Conservation (phyloP, 2,888 invertebrate species). For the Drosophila subquinaria region DNA sequence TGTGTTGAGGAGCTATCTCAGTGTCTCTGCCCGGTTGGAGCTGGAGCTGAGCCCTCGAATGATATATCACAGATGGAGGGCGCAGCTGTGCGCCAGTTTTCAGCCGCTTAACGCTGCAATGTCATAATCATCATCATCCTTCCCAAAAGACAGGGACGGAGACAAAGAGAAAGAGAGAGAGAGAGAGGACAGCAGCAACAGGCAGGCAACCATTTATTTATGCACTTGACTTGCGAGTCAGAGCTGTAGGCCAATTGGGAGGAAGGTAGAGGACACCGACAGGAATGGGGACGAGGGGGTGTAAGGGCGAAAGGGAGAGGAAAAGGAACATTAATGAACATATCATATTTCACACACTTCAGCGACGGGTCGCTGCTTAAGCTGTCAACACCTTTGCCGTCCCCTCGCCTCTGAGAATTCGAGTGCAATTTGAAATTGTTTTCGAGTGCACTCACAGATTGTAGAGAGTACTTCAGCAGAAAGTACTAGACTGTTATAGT, state of each 20-base stretch:
- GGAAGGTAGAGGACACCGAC: constrained; percentile 1
- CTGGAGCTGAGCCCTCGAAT: constrained; percentile 28
- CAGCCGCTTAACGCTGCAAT: constrained; percentile 67
- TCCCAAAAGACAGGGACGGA: constrained; percentile 9
- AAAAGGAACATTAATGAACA: constrained; percentile 59
- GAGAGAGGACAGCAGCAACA: neutral
- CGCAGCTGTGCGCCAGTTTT: constrained; percentile 61
- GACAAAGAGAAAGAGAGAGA: too few relatives aligned
- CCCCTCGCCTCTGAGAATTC: constrained; percentile 22
- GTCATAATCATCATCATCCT: constrained; percentile 48
- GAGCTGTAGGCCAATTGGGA: constrained; percentile 30
- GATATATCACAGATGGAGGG: constrained; percentile 50
- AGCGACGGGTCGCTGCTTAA: constrained; percentile 47
- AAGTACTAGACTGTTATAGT: constrained; percentile 6
- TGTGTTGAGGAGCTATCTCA: constrained; percentile 13
- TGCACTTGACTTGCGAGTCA: constrained; percentile 70
- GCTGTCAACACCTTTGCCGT: constrained; percentile 50
- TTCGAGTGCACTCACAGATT: constrained; percentile 49
- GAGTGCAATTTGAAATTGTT: constrained; percentile 56
- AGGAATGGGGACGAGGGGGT: neutral
- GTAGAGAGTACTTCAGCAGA: constrained; percentile 4
- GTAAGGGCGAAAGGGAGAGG: constrained; percentile 25
- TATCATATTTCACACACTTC: constrained; percentile 72
- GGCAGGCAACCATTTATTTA: constrained; percentile 66
- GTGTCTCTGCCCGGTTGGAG: constrained; percentile 27